A percentile compares a stretch with the other conserved stretches of the same genome.
These are phyloP conservation scores for Dasypolia templi DNA, from an alignment of 2,888 invertebrate genomes.

Conservation along the genomic window DNA sequence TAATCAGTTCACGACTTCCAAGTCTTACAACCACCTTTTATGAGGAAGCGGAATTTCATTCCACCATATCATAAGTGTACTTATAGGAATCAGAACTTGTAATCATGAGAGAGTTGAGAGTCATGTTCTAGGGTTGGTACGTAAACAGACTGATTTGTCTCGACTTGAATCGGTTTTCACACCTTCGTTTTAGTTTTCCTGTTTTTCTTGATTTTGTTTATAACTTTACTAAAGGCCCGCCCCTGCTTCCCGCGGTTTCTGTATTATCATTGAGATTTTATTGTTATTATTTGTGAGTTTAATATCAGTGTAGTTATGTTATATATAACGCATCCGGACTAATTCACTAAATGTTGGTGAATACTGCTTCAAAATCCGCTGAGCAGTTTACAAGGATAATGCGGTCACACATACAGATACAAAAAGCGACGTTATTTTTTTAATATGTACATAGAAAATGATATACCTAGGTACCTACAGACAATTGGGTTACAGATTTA, in stretches of 20 bases:
- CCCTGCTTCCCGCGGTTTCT: too few species aligned
- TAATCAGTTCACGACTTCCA: constrained; percentile 45
- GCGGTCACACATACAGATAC: too few species aligned
- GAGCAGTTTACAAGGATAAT: too few species aligned
- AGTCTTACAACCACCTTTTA: constrained; percentile 62
- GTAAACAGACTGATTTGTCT: constrained; percentile 36
- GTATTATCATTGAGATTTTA: not conserved
- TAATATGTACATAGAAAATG: too few species aligned
- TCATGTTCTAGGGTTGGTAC: constrained; percentile 34
- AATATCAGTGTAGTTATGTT: too few species aligned
- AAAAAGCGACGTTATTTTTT: too few species aligned
- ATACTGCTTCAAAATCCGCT: too few species aligned
- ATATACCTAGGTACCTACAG: too few species aligned
- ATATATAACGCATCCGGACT: too few species aligned
- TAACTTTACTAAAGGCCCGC: not conserved
- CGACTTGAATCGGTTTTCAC: constrained; percentile 5
- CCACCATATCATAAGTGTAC: constrained; percentile 42
- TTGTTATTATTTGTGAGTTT: not conserved
- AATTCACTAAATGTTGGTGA: too few species aligned
- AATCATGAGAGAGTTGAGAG: constrained; percentile 28
- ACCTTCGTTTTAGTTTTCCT: constrained; percentile 30
- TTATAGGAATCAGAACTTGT: constrained; percentile 64
- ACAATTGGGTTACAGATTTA: too few species aligned
- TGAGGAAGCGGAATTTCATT: constrained; percentile 76
- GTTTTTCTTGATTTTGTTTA: not conserved